Evolutionary conservation across 23 tunicate species (phyloP).

Genomic region (Botrylloides violaceus): DNA sequence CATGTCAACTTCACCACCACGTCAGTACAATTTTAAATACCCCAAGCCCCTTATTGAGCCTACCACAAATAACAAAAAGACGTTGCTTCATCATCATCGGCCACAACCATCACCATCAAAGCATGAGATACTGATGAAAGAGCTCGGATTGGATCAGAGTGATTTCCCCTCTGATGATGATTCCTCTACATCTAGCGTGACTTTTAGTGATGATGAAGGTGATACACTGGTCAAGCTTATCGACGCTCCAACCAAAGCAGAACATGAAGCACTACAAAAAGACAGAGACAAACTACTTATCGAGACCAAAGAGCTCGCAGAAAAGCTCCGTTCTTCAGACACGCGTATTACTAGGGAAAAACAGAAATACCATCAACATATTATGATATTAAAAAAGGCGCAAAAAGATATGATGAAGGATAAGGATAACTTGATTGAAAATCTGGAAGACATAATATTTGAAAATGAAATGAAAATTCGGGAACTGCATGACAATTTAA

Average conservation of each 20-base stretch:
- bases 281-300: slow-evolving; percentile 5
- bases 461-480: slow-evolving; percentile 14
- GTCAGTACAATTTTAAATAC: slow-evolving; percentile 12
- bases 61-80: background rate
- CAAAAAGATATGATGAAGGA: slow-evolving; percentile 57
- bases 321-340: slow-evolving; percentile 21
- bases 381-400: slow-evolving; percentile 63
- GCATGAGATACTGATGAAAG: slow-evolving; percentile 51
- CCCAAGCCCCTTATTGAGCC: slow-evolving; percentile 4
- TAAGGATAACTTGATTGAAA: slow-evolving; percentile 48
- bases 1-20: no score
- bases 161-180: background rate
- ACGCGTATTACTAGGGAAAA: slow-evolving; percentile 36
- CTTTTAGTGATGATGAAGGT: slow-evolving; percentile 12
- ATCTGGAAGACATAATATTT: slow-evolving; percentile 39
- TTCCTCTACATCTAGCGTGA: background rate
- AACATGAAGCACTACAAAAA: slow-evolving; percentile 14
- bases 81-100: slow-evolving; percentile 19
- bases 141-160: slow-evolving; percentile 64
- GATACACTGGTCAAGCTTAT: background rate
- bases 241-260: slow-evolving; percentile 22
- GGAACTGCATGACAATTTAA: slow-evolving; percentile 8
- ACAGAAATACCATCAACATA: slow-evolving; percentile 20
- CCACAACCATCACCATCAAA: slow-evolving; percentile 85
- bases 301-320: slow-evolving; percentile 23